phyloP scores from a whole-genome alignment of 2,888 invertebrate genomes.

The Archips crataeganus region DNA sequence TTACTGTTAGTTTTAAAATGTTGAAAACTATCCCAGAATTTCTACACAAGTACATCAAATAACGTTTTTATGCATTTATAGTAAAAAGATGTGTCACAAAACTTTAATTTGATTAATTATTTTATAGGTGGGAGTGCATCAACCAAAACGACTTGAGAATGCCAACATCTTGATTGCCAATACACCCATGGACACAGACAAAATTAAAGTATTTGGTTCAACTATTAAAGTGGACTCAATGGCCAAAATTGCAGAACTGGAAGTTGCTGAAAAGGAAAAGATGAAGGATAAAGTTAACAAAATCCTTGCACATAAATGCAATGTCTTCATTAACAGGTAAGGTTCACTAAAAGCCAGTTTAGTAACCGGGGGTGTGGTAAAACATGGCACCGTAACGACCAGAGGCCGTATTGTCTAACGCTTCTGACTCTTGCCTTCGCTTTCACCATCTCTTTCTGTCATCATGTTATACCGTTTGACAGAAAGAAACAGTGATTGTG shows the following conservation, averaged over 20 bases:
- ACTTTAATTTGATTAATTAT: background rate
- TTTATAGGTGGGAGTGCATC: constrained; percentile 95
- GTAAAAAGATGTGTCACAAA: background rate
- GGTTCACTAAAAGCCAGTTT: background rate
- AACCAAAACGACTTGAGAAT: constrained; percentile 97
- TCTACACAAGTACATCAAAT: background rate
- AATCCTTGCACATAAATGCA: constrained; percentile 97
- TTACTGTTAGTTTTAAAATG: no score
- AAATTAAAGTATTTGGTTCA: constrained; percentile 99
- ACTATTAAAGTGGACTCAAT: constrained; percentile 96
- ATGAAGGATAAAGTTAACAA: constrained; percentile 99
- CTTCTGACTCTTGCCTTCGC: no score
- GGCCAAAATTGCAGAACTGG: constrained; percentile 98
- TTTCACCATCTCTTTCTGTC: no score
- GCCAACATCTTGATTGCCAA: constrained; percentile 99
- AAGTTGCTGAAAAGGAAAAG: constrained; percentile 99
- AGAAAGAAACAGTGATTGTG: no score
- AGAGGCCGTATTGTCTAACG: no score
- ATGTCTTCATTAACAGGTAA: constrained; percentile 98
- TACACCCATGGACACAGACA: constrained; percentile 99
- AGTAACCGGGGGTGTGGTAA: no score
- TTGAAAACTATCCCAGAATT: no score
- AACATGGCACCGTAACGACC: no score
- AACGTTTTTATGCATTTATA: background rate
- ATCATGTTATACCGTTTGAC: no score